Conservation (phyloP, 2,113 vertebrate genomes). For the Acanthisitta chloris region DNA sequence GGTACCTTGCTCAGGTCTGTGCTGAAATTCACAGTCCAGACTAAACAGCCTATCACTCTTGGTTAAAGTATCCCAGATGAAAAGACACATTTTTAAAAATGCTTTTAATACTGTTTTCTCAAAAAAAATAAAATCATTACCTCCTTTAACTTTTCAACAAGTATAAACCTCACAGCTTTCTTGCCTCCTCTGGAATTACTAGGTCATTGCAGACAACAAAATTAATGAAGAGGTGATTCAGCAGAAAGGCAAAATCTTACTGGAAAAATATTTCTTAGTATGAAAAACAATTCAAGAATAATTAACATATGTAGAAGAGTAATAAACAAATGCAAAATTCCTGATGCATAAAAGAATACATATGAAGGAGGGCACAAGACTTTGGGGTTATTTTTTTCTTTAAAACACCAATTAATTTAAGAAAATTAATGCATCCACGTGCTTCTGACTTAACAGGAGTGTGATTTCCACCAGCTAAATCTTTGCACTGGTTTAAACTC, state of each 20-base stretch:
- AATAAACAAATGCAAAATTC: neutral
- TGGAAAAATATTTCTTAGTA: slow-evolving; percentile 10
- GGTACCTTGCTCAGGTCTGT: neutral
- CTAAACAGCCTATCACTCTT: neutral
- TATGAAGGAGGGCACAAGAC: neutral
- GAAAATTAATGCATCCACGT: neutral
- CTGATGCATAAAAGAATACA: neutral
- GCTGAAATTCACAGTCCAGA: neutral
- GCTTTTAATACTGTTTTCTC: neutral
- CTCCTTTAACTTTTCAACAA: slow-evolving; percentile 22
- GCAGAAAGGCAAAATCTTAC: neutral
- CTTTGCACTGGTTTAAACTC: neutral
- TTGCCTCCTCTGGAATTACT: neutral
- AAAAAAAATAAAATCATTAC: neutral
- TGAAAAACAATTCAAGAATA: neutral
- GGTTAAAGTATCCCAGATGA: neutral
- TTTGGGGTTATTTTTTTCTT: neutral
- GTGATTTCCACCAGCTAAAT: neutral
- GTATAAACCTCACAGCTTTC: neutral
- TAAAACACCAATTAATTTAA: neutral
- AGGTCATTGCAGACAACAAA: neutral
- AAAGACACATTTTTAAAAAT: neutral
- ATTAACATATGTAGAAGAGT: neutral
- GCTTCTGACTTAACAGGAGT: neutral
- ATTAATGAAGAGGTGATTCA: neutral